Conservation (phyloP, 2,888 invertebrate genomes). For the Tuta absoluta region DNA sequence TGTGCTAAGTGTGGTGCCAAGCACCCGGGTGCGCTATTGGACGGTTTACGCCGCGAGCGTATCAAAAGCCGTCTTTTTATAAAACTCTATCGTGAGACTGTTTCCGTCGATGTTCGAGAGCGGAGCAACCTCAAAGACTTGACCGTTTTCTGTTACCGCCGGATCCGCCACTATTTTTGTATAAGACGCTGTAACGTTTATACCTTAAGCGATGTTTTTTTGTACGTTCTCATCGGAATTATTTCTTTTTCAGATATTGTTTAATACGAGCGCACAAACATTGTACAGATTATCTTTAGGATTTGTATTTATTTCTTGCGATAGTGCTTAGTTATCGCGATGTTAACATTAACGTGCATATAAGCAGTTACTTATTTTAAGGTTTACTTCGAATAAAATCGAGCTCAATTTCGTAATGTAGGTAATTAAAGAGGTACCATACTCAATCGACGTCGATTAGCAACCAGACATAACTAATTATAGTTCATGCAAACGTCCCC, state of each 20-base stretch:
- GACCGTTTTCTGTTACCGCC: slow-evolving; percentile 63
- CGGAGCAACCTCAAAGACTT: slow-evolving; percentile 56
- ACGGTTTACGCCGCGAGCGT: slow-evolving; percentile 67
- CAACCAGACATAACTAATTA: slow-evolving; percentile 52
- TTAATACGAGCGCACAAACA: slow-evolving; percentile 78
- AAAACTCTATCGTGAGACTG: slow-evolving; percentile 63
- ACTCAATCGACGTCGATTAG: slow-evolving; percentile 63
- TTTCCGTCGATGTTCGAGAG: slow-evolving; percentile 70
- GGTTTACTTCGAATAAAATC: slow-evolving; percentile 76
- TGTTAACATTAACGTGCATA: slow-evolving; percentile 46
- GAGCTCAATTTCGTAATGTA: slow-evolving; percentile 78
- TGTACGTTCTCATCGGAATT: slow-evolving; percentile 58
- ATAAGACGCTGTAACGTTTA: slow-evolving; percentile 67
- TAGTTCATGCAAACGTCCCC: slow-evolving; percentile 74
- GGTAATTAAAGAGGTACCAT: slow-evolving; percentile 69
- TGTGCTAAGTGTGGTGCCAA: slow-evolving; percentile 78
- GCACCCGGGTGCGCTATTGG: slow-evolving; percentile 68
- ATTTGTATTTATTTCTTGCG: slow-evolving; percentile 59
- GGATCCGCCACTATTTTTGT: slow-evolving; percentile 74
- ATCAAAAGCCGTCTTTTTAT: slow-evolving; percentile 75
- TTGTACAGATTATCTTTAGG: slow-evolving; percentile 71
- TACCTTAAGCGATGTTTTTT: slow-evolving; percentile 61
- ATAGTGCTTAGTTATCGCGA: slow-evolving; percentile 53
- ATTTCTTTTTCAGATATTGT: slow-evolving; percentile 66
- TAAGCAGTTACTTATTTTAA: slow-evolving; percentile 59